phyloP scores from a whole-genome alignment of 2,888 invertebrate species.

The Meteorus colon region DNA sequence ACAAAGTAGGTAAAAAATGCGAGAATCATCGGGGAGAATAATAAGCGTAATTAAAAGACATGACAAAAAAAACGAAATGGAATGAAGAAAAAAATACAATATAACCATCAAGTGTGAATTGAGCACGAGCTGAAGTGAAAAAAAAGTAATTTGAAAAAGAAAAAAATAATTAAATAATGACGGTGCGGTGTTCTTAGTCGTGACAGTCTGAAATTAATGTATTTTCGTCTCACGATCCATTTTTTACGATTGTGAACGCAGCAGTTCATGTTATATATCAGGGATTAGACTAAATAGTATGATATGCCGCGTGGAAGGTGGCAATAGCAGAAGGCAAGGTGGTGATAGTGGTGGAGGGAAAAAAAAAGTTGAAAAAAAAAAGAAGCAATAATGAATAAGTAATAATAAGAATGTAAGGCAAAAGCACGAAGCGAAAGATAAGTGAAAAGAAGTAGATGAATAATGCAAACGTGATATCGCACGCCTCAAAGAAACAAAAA shows the following conservation, averaged over 20 bases:
- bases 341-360: conserved; percentile 69
- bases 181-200: conserved; percentile 45
- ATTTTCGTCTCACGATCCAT: conserved; percentile 66
- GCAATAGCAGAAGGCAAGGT: conserved; percentile 59
- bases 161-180: conserved; percentile 30
- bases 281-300: conserved; percentile 72
- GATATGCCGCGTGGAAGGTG: conserved; percentile 63
- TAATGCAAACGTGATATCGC: conserved; percentile 45
- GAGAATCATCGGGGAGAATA: conserved; percentile 38
- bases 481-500: conserved; percentile 28
- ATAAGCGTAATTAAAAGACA: conserved; percentile 45
- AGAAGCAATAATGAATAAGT: conserved; percentile 43
- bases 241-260: conserved; percentile 68
- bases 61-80: conserved; percentile 38
- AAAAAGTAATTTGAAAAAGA: conserved; percentile 41
- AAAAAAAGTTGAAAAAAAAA: conserved; percentile 51
- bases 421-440: conserved; percentile 34
- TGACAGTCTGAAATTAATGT: conserved; percentile 54
- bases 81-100: conserved; percentile 33
- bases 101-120: conserved; percentile 20
- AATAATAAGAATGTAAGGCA: conserved; percentile 20
- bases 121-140: conserved; percentile 23
- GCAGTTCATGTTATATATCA: conserved; percentile 72
- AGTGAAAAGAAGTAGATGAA: conserved; percentile 47
- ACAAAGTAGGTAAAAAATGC: conserved; percentile 65